Evolutionary conservation across 2,888 invertebrate genomes (phyloP).

Genomic region (Leptothorax acervorum): DNA sequence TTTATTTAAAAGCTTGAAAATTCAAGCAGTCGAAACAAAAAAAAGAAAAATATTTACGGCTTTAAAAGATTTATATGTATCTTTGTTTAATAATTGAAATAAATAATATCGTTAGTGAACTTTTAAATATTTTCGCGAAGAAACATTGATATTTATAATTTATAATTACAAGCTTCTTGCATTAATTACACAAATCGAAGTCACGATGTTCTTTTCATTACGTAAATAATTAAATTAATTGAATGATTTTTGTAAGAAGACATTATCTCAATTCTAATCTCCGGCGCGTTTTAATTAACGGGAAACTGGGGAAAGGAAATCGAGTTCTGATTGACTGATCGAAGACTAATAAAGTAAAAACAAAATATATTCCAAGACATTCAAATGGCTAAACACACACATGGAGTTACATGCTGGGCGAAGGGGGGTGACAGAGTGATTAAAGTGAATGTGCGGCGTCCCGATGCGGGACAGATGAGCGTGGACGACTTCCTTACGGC

Average conservation of each 20-base stretch:
- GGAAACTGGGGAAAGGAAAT: not conserved
- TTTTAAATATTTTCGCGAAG: not conserved
- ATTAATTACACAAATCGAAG: not conserved
- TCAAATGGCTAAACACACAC: slow-evolving; percentile 72
- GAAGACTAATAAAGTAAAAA: slow-evolving; percentile 64
- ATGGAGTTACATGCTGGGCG: slow-evolving; percentile 69
- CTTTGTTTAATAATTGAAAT: not conserved
- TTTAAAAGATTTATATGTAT: not conserved
- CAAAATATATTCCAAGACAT: slow-evolving; percentile 75
- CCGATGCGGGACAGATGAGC: slow-evolving; percentile 85
- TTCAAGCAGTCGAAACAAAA: not conserved
- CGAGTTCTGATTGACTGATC: not conserved
- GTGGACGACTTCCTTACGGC: slow-evolving; percentile 74
- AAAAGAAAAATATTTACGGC: not conserved
- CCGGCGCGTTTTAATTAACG: not conserved
- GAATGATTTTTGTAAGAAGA: not conserved
- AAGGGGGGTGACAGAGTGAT: slow-evolving; percentile 64
- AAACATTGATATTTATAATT: slow-evolving; percentile 1
- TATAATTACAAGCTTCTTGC: not conserved
- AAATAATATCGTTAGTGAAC: not conserved
- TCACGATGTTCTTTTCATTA: not conserved
- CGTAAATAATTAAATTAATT: not conserved
- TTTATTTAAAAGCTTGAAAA: slow-evolving; percentile 1
- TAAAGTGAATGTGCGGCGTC: slow-evolving; percentile 74
- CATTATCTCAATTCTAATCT: not conserved